phyloP scores from a whole-genome alignment of 2,888 invertebrate genomes.

The Agrochola lychnidis region DNA sequence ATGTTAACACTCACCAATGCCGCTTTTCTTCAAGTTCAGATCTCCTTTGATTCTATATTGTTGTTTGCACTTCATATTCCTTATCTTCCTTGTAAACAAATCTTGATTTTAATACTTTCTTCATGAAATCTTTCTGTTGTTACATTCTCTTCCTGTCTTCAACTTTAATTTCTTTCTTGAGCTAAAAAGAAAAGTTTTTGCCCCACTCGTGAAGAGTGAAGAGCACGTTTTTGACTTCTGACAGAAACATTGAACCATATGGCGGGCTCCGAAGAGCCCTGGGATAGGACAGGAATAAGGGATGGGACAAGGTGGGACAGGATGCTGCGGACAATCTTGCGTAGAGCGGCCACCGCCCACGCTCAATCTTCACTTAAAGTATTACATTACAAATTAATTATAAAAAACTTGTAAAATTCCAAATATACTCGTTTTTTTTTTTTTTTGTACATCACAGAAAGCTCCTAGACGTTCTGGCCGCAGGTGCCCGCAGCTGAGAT shows the following conservation, averaged over 20 bases:
- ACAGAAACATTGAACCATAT: constrained; percentile 79
- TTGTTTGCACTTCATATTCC: not conserved
- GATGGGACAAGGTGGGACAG: constrained; percentile 76
- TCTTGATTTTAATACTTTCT: not conserved
- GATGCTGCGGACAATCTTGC: constrained; percentile 83
- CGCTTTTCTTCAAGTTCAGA: not conserved
- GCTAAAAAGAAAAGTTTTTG: constrained; percentile 59
- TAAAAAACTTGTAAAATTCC: constrained; percentile 90
- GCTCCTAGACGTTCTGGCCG: constrained; percentile 77
- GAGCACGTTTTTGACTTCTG: constrained; percentile 61
- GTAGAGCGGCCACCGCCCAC: constrained; percentile 76
- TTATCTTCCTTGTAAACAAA: not conserved
- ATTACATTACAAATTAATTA: constrained; percentile 90
- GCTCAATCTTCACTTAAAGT: constrained; percentile 87
- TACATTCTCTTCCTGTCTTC: not conserved
- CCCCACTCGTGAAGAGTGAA: constrained; percentile 75
- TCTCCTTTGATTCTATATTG: not conserved
- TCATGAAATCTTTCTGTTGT: not conserved
- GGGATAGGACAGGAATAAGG: constrained; percentile 76
- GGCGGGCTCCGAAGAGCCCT: constrained; percentile 84
- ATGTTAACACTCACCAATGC: constrained; percentile 7
- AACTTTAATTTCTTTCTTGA: not conserved
- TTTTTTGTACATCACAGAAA: constrained; percentile 90
- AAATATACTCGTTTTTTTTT: constrained; percentile 87
- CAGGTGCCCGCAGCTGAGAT: constrained; percentile 87